These are phyloP conservation scores for Thalpophila matura DNA, from an alignment of 2,888 invertebrate species.

Conservation along the genomic window DNA sequence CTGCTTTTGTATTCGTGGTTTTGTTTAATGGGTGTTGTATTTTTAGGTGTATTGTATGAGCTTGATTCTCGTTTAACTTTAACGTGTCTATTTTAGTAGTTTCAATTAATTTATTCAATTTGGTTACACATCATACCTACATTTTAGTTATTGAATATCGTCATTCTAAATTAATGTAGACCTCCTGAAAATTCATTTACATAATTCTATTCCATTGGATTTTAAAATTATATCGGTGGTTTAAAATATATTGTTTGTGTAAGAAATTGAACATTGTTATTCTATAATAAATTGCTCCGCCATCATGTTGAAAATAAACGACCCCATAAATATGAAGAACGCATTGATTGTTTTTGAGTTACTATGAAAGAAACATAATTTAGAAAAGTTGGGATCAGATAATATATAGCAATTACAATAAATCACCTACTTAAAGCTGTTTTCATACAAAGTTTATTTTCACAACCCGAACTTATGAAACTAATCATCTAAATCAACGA, in stretches of 20 bases:
- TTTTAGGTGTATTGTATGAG: not conserved
- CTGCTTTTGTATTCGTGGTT: conserved; percentile 47
- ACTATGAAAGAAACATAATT: conserved; percentile 37
- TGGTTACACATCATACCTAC: too few species aligned
- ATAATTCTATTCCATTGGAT: too few species aligned
- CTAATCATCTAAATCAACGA: conserved; percentile 46
- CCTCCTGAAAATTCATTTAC: too few species aligned
- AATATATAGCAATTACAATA: conserved; percentile 29
- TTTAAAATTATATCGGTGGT: too few species aligned
- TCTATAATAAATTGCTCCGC: too few species aligned
- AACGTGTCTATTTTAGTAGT: too few species aligned
- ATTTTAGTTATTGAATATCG: too few species aligned
- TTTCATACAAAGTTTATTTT: conserved; percentile 27
- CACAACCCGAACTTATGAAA: conserved; percentile 38
- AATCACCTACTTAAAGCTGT: conserved; percentile 46
- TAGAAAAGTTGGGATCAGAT: conserved; percentile 39
- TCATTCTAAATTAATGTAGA: too few species aligned
- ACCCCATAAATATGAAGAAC: conserved; percentile 14
- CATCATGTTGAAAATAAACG: not conserved
- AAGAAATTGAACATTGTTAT: too few species aligned
- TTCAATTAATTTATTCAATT: too few species aligned
- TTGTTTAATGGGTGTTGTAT: conserved; percentile 21
- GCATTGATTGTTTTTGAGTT: conserved; percentile 24
- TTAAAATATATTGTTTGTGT: too few species aligned
- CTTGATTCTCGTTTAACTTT: not conserved